phyloP scores from a whole-genome alignment of 2,888 invertebrate species.

The Cantharis nigra region DNA sequence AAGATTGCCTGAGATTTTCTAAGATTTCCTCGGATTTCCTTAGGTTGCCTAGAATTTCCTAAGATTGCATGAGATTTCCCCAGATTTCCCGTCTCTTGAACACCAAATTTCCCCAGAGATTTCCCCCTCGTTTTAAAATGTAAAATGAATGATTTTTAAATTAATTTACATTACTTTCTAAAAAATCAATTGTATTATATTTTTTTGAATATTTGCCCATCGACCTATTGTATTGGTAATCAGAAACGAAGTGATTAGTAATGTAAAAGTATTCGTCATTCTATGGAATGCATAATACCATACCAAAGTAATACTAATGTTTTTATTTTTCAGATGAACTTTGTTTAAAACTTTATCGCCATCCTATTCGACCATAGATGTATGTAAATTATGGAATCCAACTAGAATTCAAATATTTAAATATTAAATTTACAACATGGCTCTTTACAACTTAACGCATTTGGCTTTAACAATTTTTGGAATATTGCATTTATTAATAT shows the following conservation, averaged over 20 bases:
- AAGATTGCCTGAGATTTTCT: too few species aligned
- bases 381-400: constrained; percentile 10
- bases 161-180: neutral
- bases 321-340: constrained; percentile 20
- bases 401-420: neutral
- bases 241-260: constrained; percentile 3
- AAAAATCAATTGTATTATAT: neutral
- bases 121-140: neutral
- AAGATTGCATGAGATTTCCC: too few species aligned
- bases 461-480: neutral
- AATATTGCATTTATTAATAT: neutral
- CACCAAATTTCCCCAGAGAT: too few species aligned
- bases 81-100: too few species aligned
- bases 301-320: neutral
- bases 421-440: constrained; percentile 6
- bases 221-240: constrained; percentile 1
- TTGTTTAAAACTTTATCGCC: constrained; percentile 6
- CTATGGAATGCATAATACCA: neutral
- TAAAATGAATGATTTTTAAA: neutral
- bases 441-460: neutral
- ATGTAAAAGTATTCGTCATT: constrained; percentile 3
- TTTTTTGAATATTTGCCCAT: neutral
- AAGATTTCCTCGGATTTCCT: too few species aligned
- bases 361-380: constrained; percentile 6
- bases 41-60: too few species aligned